Percentiles rank a stretch among this genome's conserved stretches.
phyloP scores from a whole-genome alignment of 2,113 vertebrate genomes.

The Pteruthius melanotis region DNA sequence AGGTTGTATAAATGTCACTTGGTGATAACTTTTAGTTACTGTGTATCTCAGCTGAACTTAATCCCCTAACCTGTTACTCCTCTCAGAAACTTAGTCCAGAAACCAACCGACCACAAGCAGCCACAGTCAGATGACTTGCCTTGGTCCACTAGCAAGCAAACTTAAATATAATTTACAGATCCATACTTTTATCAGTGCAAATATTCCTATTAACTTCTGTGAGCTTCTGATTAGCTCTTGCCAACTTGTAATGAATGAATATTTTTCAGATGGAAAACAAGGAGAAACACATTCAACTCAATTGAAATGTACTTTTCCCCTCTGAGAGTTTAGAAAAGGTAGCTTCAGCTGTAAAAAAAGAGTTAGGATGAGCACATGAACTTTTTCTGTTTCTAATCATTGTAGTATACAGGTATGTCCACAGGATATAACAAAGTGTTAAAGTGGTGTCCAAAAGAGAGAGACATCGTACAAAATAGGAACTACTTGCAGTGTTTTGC shows the following conservation, averaged over 20 bases:
- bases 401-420: conserved; percentile 17
- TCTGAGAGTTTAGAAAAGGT: neutral
- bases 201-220: neutral
- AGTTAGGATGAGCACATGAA: neutral
- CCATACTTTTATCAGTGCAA: neutral
- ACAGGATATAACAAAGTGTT: conserved; percentile 56
- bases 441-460: conserved; percentile 36
- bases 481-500: conserved; percentile 64
- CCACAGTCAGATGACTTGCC: neutral
- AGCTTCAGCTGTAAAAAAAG: neutral
- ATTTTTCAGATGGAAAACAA: neutral
- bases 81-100: neutral
- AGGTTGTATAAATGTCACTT: conserved; percentile 35
- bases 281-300: neutral
- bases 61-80: neutral
- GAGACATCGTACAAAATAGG: conserved; percentile 28
- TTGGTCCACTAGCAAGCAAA: neutral
- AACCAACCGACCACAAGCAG: neutral
- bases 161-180: neutral
- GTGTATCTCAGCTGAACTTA: neutral
- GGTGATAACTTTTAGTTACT: conserved; percentile 1
- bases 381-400: neutral
- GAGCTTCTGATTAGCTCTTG: neutral
- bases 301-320: neutral
- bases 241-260: neutral